Evolutionary conservation across 2,797 vertebrate species (phyloP).

Genomic region (Calcarius lapponicus): DNA sequence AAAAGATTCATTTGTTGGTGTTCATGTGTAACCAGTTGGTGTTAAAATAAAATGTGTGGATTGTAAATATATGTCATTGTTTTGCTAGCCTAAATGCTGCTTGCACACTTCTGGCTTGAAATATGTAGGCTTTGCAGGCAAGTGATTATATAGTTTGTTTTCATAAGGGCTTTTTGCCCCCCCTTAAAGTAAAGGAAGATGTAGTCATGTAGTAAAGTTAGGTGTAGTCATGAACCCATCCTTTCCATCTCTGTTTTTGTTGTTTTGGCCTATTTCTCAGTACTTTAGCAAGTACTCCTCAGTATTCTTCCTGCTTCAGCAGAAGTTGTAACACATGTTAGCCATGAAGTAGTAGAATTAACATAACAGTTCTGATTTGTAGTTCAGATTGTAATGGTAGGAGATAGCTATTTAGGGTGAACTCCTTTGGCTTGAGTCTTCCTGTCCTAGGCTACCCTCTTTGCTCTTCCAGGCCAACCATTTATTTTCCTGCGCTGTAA

Average conservation of each 20-base stretch:
- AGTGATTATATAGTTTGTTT: neutral
- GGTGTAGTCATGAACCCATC: neutral
- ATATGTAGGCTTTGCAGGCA: neutral
- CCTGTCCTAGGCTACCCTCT: neutral
- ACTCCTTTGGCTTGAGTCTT: neutral
- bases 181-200: neutral
- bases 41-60: neutral
- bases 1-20: neutral
- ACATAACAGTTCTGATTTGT: neutral
- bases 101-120: neutral
- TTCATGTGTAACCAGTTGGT: neutral
- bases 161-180: neutral
- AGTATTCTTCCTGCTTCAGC: neutral
- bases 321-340: neutral
- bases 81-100: neutral
- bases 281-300: neutral
- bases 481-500: neutral
- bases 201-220: no score
- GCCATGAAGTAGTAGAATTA: neutral
- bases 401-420: neutral
- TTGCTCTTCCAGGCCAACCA: neutral
- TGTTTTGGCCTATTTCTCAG: neutral
- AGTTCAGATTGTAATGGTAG: neutral
- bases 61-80: neutral
- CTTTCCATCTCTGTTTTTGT: neutral